phyloP scores from a whole-genome alignment of 1,140 invertebrate species.

The Drosophila lowei region DNA sequence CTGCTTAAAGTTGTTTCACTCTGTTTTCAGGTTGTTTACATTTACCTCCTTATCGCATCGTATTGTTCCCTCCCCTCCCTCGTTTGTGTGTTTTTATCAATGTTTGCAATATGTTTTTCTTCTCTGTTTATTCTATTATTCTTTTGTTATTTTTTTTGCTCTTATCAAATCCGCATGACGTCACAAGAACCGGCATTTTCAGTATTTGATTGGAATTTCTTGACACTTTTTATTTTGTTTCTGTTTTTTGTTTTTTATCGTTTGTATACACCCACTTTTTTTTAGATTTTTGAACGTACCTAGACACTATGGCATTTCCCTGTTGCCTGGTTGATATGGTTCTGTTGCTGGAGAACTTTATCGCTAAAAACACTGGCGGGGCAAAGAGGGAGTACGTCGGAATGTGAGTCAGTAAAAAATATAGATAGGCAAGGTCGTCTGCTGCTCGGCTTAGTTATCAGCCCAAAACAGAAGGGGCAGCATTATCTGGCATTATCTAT shows the following conservation, averaged over 20 bases:
- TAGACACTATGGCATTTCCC: slow-evolving; percentile 44
- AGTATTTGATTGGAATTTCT: slow-evolving; percentile 34
- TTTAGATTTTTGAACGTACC: slow-evolving; percentile 6
- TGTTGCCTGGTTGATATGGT: slow-evolving; percentile 14
- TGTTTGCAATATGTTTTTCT: slow-evolving; percentile 62
- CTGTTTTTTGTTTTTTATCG: slow-evolving; percentile 20
- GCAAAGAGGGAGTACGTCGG: too few relatives aligned
- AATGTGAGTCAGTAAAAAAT: slow-evolving; percentile 9
- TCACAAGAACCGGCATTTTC: slow-evolving; percentile 47
- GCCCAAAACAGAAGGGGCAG: background rate
- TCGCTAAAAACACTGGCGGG: background rate
- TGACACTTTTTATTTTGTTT: slow-evolving; percentile 20
- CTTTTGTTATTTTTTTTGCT: slow-evolving; percentile 6
- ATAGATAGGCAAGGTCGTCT: slow-evolving; percentile 37
- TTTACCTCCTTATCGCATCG: slow-evolving; percentile 70
- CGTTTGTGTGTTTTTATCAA: slow-evolving; percentile 43
- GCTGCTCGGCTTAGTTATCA: slow-evolving; percentile 18
- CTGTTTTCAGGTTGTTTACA: slow-evolving; percentile 52
- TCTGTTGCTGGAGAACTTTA: slow-evolving; percentile 17
- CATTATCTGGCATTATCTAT: background rate
- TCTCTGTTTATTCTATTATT: slow-evolving; percentile 18
- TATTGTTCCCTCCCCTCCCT: slow-evolving; percentile 46
- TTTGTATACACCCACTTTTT: slow-evolving; percentile 24
- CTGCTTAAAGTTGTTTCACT: slow-evolving; percentile 56
- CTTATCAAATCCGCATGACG: slow-evolving; percentile 57